Evolutionary conservation across 2,113 vertebrate genomes (phyloP).

Genomic region (Neoarius graeffei): DNA sequence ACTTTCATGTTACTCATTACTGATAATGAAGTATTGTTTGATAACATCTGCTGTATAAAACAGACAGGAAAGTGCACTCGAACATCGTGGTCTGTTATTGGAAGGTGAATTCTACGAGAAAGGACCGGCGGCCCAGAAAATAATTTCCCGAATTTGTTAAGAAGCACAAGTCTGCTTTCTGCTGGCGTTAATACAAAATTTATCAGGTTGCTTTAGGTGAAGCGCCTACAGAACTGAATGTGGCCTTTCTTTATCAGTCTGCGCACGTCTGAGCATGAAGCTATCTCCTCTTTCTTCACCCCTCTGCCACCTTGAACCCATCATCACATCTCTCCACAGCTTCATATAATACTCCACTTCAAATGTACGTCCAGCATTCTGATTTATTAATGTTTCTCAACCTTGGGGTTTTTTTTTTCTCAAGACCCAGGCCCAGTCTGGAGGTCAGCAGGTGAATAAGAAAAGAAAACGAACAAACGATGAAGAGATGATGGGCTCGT

Average conservation of each 20-base stretch:
- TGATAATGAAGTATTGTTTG: background rate
- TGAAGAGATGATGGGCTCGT: background rate
- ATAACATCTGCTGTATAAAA: background rate
- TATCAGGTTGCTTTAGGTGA: slow-evolving; percentile 68
- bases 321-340: slow-evolving; percentile 33
- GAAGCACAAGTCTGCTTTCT: slow-evolving; percentile 67
- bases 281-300: slow-evolving; percentile 25
- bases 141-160: slow-evolving; percentile 65
- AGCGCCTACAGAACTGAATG: slow-evolving; percentile 67
- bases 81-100: background rate
- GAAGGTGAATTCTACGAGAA: slow-evolving; percentile 33
- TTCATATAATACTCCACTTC: slow-evolving; percentile 44
- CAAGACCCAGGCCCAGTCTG: slow-evolving; percentile 53
- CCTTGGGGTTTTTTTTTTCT: slow-evolving; percentile 41
- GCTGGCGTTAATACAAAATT: slow-evolving; percentile 73
- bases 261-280: slow-evolving; percentile 66
- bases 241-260: slow-evolving; percentile 69
- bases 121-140: slow-evolving; percentile 56
- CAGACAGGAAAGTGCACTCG: background rate
- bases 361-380: slow-evolving; percentile 16
- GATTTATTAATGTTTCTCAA: slow-evolving; percentile 58
- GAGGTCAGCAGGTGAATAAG: background rate
- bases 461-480: background rate
- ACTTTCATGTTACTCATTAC: background rate
- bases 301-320: slow-evolving; percentile 38